Percentiles rank a stretch among this genome's conserved stretches.
Conservation (phyloP, 2,113 vertebrate genomes). For the Phycodurus eques region DNA sequence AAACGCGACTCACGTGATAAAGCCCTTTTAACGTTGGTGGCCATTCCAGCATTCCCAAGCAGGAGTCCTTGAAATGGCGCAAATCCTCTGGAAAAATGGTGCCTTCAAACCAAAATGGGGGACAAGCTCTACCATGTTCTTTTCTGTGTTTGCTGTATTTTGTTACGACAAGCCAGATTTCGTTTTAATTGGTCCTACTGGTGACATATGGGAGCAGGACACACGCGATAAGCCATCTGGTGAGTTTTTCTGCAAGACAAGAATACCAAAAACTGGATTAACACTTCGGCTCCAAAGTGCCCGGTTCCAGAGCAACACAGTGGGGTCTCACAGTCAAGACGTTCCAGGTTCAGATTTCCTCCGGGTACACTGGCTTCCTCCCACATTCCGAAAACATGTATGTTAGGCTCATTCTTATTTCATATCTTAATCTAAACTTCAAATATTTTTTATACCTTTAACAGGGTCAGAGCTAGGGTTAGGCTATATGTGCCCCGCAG, state of each 20-base stretch:
- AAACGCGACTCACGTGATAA: neutral
- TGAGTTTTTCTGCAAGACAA: too few relatives aligned
- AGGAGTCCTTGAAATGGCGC: neutral
- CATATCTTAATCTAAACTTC: too few relatives aligned
- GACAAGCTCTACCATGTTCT: neutral
- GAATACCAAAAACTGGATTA: neutral
- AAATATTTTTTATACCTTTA: too few relatives aligned
- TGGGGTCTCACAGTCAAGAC: neutral
- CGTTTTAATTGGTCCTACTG: neutral
- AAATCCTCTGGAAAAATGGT: neutral
- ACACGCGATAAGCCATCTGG: too few relatives aligned
- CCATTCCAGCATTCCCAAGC: neutral
- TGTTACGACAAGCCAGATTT: neutral
- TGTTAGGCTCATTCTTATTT: too few relatives aligned
- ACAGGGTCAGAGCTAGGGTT: too few relatives aligned
- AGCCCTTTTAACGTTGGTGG: neutral
- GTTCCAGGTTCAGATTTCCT: neutral
- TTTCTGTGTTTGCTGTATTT: neutral
- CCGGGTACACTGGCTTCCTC: neutral
- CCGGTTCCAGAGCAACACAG: neutral
- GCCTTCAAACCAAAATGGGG: neutral
- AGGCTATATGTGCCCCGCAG: too few relatives aligned
- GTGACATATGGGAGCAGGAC: too few relatives aligned
- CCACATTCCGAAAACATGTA: neutral
- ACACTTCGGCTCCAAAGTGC: neutral